Evolutionary conservation across 2,888 invertebrate species (phyloP).

Genomic region (Rhopalosiphum nymphaeae): DNA sequence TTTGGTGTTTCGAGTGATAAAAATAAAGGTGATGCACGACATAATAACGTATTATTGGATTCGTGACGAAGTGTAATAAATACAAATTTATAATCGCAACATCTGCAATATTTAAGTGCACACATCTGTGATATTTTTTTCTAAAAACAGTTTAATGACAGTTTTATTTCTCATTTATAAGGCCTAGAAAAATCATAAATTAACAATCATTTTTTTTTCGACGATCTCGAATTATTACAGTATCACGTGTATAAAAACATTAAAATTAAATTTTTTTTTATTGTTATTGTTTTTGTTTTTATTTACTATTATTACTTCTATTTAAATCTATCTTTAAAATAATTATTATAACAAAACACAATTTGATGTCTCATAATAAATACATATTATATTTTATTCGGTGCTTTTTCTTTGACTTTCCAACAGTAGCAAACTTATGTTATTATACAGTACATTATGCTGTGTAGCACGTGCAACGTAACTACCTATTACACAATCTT

Average conservation of each 20-base stretch:
- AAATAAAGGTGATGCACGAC: constrained; percentile 11
- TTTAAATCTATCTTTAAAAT: background rate
- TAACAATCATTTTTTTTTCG: constrained; percentile 35
- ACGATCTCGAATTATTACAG: constrained; percentile 9
- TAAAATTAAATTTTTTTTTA: background rate
- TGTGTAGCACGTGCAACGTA: background rate
- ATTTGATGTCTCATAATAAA: background rate
- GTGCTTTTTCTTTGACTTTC: background rate
- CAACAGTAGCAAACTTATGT: background rate
- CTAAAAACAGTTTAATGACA: constrained; percentile 29
- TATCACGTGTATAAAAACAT: constrained; percentile 8
- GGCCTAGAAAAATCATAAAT: constrained; percentile 42
- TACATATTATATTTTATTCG: background rate
- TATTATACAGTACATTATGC: background rate
- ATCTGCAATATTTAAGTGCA: constrained; percentile 35
- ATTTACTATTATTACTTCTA: background rate
- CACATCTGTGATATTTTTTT: constrained; percentile 39
- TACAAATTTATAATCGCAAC: constrained; percentile 29
- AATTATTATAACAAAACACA: background rate
- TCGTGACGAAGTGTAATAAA: background rate
- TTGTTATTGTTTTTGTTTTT: background rate
- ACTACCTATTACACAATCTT: background rate
- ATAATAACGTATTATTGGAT: constrained; percentile 8
- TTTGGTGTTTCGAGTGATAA: background rate
- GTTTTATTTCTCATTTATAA: constrained; percentile 36